Base-by-base conservation (phyloP, 2,888 invertebrate species). In the Cheilosia variabilis region DNA sequence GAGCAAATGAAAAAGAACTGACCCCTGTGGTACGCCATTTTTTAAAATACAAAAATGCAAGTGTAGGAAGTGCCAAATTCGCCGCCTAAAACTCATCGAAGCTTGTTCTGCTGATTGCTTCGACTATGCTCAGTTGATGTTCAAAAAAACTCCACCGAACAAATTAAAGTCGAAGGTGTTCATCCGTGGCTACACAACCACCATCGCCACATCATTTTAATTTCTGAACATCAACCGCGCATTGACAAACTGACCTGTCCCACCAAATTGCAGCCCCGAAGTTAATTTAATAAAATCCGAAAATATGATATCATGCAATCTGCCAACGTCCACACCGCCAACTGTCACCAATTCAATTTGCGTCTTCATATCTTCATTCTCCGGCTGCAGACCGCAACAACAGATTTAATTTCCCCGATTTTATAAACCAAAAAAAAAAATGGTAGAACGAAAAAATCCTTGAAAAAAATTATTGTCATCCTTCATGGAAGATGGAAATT, bases 301-400 rank as follows among this genome's bases (percentile, higher is more conserved):
- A 68, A 37, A 19, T 19, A 34, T 34, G 22, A n/a, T 6, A 53
- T 41, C 37, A 37, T 53, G 22, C 19, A 71, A 63, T 63, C 50
- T 57, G 63, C 63, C 62, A 78, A 24, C 43, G 31, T 43, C 31
- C 47, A 53, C 62, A 22, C 60, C 69, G 24, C 34, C 66, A 75
- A 80, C 75, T 75, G 75, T 80, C 68, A 24, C 75, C 47, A 68
- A 75, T 62, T 80, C 68, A 68, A 80, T 80, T 75, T 75, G 41
- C 62, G 34, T 68, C 60, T 68, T 68, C 19, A 53, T 62, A 41
- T 73, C 53, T 66, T 41, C 22, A 34, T 58, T 65, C 57, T n/a
- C 27, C 53, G 31, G 7, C 55, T 62, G 37, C 13, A 47, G 31
- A 10, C 55, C 71, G 37, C 37, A 47, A 63, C 47, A 57, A 58